These are phyloP conservation scores for Euthynnus affinis DNA, from an alignment of 2,797 vertebrate species.

Conservation along the genomic window DNA sequence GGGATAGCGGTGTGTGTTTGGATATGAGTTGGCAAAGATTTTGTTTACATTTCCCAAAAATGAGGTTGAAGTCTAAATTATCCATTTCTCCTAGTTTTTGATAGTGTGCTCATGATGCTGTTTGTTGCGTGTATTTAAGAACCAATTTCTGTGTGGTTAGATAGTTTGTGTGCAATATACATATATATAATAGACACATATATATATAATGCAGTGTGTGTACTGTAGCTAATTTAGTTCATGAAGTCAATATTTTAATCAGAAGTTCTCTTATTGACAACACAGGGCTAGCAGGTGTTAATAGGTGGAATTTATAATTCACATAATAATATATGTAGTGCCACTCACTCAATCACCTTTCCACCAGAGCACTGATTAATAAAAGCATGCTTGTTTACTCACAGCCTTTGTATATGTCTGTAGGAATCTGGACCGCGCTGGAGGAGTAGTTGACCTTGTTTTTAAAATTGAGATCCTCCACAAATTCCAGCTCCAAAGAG, in stretches of 20 bases:
- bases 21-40: too few relatives aligned
- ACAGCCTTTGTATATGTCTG: constrained; percentile 99
- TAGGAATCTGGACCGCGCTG: constrained; percentile 98
- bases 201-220: background rate
- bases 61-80: too few relatives aligned
- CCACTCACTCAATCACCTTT: background rate
- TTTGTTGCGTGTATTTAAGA: background rate
- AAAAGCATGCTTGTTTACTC: constrained; percentile 78
- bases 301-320: background rate
- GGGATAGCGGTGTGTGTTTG: background rate
- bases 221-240: background rate
- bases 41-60: background rate
- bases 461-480: constrained; percentile 95
- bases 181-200: too few relatives aligned
- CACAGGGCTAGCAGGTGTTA: background rate
- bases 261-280: too few relatives aligned
- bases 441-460: constrained; percentile 99
- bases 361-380: background rate
- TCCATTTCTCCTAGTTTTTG: background rate
- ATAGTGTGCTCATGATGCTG: background rate
- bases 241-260: background rate
- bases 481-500: constrained; percentile 94
- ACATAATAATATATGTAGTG: background rate
- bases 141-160: background rate
- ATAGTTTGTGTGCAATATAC: background rate